A percentile compares a stretch with the other conserved stretches of the same genome.
Conservation (phyloP, 1,140 invertebrate genomes). For the Aphelenchoides fujianensis region DNA sequence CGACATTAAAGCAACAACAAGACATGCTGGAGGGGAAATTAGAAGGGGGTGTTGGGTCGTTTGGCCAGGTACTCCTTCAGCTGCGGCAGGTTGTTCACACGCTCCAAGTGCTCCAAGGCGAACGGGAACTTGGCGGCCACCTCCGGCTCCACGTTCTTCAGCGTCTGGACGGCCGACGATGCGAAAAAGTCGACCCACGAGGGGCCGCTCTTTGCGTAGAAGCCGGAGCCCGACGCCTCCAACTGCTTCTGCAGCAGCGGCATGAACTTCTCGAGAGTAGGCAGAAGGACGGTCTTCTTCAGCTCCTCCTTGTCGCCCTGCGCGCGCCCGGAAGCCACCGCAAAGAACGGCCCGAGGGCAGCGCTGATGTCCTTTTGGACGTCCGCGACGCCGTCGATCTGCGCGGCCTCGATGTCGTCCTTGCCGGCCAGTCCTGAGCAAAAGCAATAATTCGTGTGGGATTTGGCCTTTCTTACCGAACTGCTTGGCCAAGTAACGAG, state of each 20-base stretch:
- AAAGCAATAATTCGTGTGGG: too few species aligned
- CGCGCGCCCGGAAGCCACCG: not conserved
- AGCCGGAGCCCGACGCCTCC: not conserved
- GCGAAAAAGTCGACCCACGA: constrained; percentile 6
- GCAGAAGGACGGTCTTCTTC: not conserved
- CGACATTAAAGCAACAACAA: not conserved
- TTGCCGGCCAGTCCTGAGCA: not conserved
- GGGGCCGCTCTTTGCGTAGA: not conserved
- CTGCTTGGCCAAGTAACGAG: not conserved
- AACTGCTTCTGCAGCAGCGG: not conserved
- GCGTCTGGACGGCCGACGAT: not conserved
- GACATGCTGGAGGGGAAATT: not conserved
- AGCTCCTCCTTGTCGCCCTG: constrained; percentile 14
- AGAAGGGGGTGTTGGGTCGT: not conserved
- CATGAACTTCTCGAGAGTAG: not conserved
- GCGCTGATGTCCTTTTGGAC: not conserved
- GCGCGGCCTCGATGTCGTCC: not conserved
- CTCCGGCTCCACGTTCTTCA: constrained; percentile 6
- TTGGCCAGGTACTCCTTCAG: not conserved
- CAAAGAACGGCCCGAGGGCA: not conserved
- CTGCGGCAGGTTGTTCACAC: not conserved
- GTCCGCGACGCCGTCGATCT: constrained; percentile 6
- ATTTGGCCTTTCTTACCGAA: too few species aligned
- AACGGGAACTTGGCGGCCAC: not conserved
- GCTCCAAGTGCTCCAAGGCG: not conserved